Evolutionary conservation across 2,888 invertebrate species (phyloP).

Genomic region (Abrostola triplasia): DNA sequence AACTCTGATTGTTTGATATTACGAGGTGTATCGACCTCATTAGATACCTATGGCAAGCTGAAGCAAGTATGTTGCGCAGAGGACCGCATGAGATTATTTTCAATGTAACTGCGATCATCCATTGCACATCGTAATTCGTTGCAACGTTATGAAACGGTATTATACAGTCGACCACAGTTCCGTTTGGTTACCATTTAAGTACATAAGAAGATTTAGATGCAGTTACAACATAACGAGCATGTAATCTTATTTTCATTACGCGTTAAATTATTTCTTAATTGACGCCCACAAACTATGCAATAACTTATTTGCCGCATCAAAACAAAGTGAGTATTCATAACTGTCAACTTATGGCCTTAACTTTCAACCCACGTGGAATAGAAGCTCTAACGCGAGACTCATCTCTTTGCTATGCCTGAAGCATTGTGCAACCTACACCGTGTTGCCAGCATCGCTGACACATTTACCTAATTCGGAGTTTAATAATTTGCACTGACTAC

Average conservation of each 20-base stretch:
- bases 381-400: constrained; percentile 63
- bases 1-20: constrained; percentile 8
- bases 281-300: constrained; percentile 56
- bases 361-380: constrained; percentile 77
- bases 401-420: constrained; percentile 76
- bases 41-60: constrained; percentile 26
- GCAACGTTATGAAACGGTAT: constrained; percentile 69
- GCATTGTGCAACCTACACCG: constrained; percentile 76
- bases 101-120: constrained; percentile 66
- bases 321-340: constrained; percentile 75
- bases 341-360: constrained; percentile 81
- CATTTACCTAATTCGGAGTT: constrained; percentile 80
- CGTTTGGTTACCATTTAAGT: constrained; percentile 45
- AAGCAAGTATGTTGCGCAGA: constrained; percentile 38
- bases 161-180: constrained; percentile 56
- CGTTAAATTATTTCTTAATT: constrained; percentile 62
- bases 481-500: constrained; percentile 77
- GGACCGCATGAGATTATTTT: constrained; percentile 66
- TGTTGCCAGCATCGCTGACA: constrained; percentile 71
- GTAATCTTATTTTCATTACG: constrained; percentile 46
- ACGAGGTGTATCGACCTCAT: neutral
- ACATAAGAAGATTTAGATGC: constrained; percentile 53
- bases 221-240: constrained; percentile 50
- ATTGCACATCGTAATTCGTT: constrained; percentile 65
- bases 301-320: constrained; percentile 71